Evolutionary conservation across 2,888 invertebrate genomes (phyloP).

Genomic region (Drosophila acutilabella): DNA sequence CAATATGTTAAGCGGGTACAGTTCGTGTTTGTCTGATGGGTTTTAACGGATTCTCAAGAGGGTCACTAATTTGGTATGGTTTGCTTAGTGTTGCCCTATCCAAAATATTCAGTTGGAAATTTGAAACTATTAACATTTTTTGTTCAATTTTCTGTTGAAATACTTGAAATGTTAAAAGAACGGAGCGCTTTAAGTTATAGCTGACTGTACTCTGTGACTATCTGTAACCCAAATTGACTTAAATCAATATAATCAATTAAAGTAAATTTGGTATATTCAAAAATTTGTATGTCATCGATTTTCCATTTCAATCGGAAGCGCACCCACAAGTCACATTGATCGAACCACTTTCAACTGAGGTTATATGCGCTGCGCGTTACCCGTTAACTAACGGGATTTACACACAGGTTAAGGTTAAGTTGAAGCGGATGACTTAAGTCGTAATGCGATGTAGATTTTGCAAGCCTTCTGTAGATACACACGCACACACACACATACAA

Average conservation of each 20-base stretch:
- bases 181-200: no score
- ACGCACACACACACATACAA: background rate
- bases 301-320: conserved; percentile 10
- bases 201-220: no score
- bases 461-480: background rate
- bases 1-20: conserved; percentile 37
- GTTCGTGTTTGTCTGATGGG: conserved; percentile 27
- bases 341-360: background rate
- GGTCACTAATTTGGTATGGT: conserved; percentile 11
- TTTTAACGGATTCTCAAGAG: conserved; percentile 37
- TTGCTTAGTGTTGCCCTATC: no score
- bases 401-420: conserved; percentile 4
- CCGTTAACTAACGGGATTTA: conserved; percentile 10
- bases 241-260: no score
- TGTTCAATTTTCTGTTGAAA: no score
- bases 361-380: conserved; percentile 28
- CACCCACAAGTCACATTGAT: conserved; percentile 29
- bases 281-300: no score
- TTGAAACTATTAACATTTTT: conserved; percentile 1
- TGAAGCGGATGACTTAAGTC: background rate
- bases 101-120: background rate
- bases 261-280: no score
- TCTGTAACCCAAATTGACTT: no score
- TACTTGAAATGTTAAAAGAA: no score
- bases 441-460: background rate